These are phyloP conservation scores for Drosophila sproati DNA, from an alignment of 1,140 invertebrate genomes.

Conservation along the genomic window DNA sequence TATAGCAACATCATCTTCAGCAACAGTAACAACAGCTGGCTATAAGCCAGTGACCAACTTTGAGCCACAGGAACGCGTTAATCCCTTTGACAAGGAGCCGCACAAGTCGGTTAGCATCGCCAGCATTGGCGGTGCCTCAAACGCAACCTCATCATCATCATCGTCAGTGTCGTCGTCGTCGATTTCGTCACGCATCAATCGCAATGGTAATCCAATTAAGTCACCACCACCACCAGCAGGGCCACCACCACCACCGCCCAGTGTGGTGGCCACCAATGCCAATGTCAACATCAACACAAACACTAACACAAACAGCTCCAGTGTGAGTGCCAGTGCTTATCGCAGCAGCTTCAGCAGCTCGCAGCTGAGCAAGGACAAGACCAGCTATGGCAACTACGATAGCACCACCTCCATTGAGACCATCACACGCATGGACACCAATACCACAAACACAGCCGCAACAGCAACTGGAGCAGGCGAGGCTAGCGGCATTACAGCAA, in stretches of 20 bases:
- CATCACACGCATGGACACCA: slow-evolving; percentile 82
- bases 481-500: slow-evolving; percentile 60
- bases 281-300: slow-evolving; percentile 51
- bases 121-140: slow-evolving; percentile 56
- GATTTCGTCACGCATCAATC: slow-evolving; percentile 73
- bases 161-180: slow-evolving; percentile 77
- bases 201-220: slow-evolving; percentile 70
- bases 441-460: slow-evolving; percentile 66
- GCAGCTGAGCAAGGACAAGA: slow-evolving; percentile 70
- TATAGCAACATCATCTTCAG: slow-evolving; percentile 23
- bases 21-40: slow-evolving; percentile 26
- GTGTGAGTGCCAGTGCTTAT: slow-evolving; percentile 49
- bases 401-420: slow-evolving; percentile 79
- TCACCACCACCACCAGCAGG: slow-evolving; percentile 77
- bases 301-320: slow-evolving; percentile 40
- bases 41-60: slow-evolving; percentile 83
- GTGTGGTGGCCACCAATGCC: slow-evolving; percentile 40
- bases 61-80: slow-evolving; percentile 81
- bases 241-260: slow-evolving; percentile 74
- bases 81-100: slow-evolving; percentile 82
- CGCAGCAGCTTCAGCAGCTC: slow-evolving; percentile 73
- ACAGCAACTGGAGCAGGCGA: slow-evolving; percentile 58
- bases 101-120: slow-evolving; percentile 61
- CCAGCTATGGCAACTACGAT: slow-evolving; percentile 78
- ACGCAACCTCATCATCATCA: slow-evolving; percentile 68